These are phyloP conservation scores for Plebejus melissa DNA, from an alignment of 2,888 invertebrate genomes.

Conservation along the genomic window DNA sequence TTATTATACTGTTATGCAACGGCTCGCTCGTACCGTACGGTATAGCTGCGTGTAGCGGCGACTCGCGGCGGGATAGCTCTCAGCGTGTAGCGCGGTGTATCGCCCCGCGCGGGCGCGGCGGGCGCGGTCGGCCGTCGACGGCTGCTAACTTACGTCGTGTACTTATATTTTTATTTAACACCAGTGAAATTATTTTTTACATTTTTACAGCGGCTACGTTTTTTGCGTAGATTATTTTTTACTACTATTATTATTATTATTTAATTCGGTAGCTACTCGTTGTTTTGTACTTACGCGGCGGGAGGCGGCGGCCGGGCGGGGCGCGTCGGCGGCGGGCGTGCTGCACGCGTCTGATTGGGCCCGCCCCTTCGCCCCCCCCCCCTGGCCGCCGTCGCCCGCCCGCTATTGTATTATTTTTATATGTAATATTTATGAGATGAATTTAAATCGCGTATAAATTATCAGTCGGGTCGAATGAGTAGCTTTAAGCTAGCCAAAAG, in stretches of 20 bases:
- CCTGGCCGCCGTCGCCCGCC: conserved; percentile 15
- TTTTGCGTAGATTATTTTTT: conserved; percentile 36
- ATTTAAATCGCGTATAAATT: conserved; percentile 18
- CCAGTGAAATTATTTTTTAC: conserved; percentile 43
- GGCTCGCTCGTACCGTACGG: neutral
- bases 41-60: neutral
- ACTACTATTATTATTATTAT: conserved; percentile 20
- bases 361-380: neutral
- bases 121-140: conserved; percentile 30
- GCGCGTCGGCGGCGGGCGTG: conserved; percentile 2
- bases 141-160: conserved; percentile 43
- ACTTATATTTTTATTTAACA: conserved; percentile 41
- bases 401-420: conserved; percentile 23
- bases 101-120: conserved; percentile 3
- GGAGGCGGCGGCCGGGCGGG: neutral
- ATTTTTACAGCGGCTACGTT: conserved; percentile 35
- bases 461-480: conserved; percentile 26
- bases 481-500: conserved; percentile 28
- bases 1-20: conserved; percentile 27
- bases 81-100: neutral
- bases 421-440: conserved; percentile 27
- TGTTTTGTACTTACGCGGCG: conserved; percentile 19
- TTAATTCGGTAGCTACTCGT: conserved; percentile 28
- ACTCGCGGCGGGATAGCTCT: neutral
- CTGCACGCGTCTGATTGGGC: conserved; percentile 9